Percentiles rank a stretch among this genome's conserved stretches.
Evolutionary conservation across 2,888 invertebrate species (phyloP).

Genomic region (Nomada flava): DNA sequence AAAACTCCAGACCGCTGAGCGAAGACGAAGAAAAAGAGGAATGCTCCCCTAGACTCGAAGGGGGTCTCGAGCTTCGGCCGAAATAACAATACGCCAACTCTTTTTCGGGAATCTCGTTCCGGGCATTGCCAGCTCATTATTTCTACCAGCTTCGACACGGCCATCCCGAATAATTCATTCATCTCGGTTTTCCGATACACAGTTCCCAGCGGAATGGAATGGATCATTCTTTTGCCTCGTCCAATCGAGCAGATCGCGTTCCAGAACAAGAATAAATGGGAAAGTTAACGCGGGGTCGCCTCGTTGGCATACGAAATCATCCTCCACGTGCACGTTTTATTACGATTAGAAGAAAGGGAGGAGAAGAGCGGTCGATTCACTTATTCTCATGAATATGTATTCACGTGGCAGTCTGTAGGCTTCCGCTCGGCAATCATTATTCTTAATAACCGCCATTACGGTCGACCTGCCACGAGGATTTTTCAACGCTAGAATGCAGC

Average conservation of each 20-base stretch:
- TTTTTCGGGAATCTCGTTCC: slow-evolving; percentile 41
- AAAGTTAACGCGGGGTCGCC: not conserved
- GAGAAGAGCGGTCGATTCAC: slow-evolving; percentile 75
- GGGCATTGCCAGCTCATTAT: too few species aligned
- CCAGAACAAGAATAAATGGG: not conserved
- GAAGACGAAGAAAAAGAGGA: slow-evolving; percentile 41
- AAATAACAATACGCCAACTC: slow-evolving; percentile 47
- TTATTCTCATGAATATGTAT: slow-evolving; percentile 79
- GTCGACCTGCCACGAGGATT: slow-evolving; percentile 52
- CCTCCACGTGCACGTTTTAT: not conserved
- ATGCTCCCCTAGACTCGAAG: not conserved
- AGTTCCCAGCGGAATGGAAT: too few species aligned
- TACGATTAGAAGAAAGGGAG: not conserved
- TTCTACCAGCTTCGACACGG: too few species aligned
- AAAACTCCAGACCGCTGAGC: slow-evolving; percentile 58
- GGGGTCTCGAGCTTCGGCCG: not conserved
- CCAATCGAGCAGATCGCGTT: not conserved
- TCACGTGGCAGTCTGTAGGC: slow-evolving; percentile 67
- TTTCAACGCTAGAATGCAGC: slow-evolving; percentile 61
- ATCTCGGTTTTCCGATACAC: too few species aligned
- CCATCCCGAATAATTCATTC: too few species aligned
- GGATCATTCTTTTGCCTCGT: too few species aligned
- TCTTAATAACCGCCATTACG: slow-evolving; percentile 77
- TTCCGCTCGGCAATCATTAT: slow-evolving; percentile 76
- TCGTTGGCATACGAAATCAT: slow-evolving; percentile 12